Conservation (phyloP, 92 coral and sea anemone species). For the Epizoanthus scotinus region DNA sequence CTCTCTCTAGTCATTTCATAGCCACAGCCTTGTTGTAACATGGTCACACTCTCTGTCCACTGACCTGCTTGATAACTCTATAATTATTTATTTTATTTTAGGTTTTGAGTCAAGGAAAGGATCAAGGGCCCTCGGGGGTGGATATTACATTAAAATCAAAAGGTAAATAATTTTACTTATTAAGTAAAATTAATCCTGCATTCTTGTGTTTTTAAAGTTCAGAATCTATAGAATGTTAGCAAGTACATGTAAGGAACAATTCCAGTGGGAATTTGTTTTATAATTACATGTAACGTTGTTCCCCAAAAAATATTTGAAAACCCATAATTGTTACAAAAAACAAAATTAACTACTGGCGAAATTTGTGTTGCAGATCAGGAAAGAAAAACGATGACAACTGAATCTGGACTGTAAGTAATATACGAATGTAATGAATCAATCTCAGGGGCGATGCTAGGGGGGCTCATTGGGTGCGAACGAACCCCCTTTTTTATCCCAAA, state of each 20-base stretch:
- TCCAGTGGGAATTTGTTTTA: constrained; percentile 46
- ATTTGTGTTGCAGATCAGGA: constrained; percentile 43
- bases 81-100: constrained; percentile 24
- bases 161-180: constrained; percentile 30
- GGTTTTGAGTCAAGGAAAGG: constrained; percentile 92
- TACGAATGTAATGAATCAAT: not conserved
- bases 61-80: not conserved
- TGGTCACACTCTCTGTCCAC: not conserved
- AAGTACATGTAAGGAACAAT: constrained; percentile 25
- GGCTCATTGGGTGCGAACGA: too few relatives aligned
- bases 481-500: too few relatives aligned
- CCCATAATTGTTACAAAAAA: too few relatives aligned
- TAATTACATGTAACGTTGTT: too few relatives aligned
- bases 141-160: constrained; percentile 68
- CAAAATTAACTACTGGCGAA: not conserved
- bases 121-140: constrained; percentile 92
- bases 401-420: constrained; percentile 55
- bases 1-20: too few relatives aligned
- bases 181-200: too few relatives aligned
- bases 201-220: not conserved
- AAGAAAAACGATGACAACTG: constrained; percentile 54
- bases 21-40: too few relatives aligned
- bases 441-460: too few relatives aligned
- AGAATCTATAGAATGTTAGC: not conserved
- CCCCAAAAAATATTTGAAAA: too few relatives aligned